Evolutionary conservation across 2,113 vertebrate species (phyloP), one percentile per base, ranked within the genome.

Genomic region (Peromyscus leucopus): DNA sequence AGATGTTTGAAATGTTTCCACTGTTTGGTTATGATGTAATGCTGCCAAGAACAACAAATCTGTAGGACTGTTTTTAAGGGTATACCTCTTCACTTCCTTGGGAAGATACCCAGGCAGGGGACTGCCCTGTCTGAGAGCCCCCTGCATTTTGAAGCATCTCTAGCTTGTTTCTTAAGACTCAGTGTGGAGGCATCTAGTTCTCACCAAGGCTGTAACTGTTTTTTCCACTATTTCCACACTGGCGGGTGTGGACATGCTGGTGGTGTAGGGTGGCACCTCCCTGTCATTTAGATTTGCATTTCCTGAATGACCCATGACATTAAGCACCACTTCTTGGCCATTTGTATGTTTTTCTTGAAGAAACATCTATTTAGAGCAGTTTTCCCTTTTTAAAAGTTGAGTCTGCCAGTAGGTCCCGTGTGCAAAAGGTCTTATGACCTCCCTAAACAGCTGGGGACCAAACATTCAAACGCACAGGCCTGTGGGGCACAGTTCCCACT

Each of bases 21-120:
- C 39, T 42, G 65, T 28, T 17, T 11, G 88, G 36, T 71, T 26
- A 0, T 28, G 2, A 13, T 28, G 61, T 4, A 2, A n/a, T 3
- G 71, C 28, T 75, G 28, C 19, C 7, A 3, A 9, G 93, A 55
- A 7, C 42, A 61, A 10, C 48, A 2, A 22, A 46, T 65, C 1
- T 55, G n/a, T 16, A 24, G 0, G 6, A n/a, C 36, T 10, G 7
- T 55, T 61, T 2, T 19, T 55, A 28, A 31, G 36, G 42, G 4
- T 6, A 0, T 24, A 0, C 7, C 39, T 55, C 42, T 46, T 22
- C 67, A 9, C 4, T 12, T 90, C 31, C 46, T 7, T 36, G 42
- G 59, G 57, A 10, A 4, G 21, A 26, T 13, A 5, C 26, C 48
- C 42, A 16, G 55, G 74, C 51, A 4, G 11, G 19, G 36, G 46